Conservation (phyloP, 1,140 invertebrate genomes). For the Neomicropteryx cornuta region DNA sequence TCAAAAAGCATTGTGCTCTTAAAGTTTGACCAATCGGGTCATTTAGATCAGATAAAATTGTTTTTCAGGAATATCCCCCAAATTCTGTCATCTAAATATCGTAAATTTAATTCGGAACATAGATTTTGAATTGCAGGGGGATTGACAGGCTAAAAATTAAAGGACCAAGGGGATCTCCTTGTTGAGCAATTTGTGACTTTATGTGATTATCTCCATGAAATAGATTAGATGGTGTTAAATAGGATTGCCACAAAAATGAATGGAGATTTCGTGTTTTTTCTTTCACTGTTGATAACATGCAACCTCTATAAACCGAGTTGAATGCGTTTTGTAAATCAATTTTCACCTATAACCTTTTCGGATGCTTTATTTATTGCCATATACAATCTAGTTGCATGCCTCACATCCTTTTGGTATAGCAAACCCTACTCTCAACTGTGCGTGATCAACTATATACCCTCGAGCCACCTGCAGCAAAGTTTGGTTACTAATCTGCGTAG, state of each 20-base stretch:
- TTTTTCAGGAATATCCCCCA: too few relatives aligned
- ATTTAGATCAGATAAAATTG: too few relatives aligned
- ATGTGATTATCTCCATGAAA: neutral
- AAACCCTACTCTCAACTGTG: conserved; percentile 3
- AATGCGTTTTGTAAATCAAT: conserved; percentile 3
- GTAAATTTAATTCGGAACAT: conserved; percentile 5
- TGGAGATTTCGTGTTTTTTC: neutral
- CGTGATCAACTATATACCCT: neutral
- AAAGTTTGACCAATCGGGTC: too few relatives aligned
- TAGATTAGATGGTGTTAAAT: conserved; percentile 1
- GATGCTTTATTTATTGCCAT: neutral
- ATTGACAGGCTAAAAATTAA: conserved; percentile 6
- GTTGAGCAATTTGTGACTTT: conserved; percentile 7
- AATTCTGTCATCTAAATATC: conserved; percentile 8
- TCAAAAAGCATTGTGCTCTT: too few relatives aligned
- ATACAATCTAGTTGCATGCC: conserved; percentile 1
- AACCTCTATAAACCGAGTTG: conserved; percentile 3
- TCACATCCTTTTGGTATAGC: conserved; percentile 5
- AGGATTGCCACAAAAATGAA: conserved; percentile 6
- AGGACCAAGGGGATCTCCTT: conserved; percentile 6
- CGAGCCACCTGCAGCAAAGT: conserved; percentile 1
- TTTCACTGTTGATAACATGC: neutral
- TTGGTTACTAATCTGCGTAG: conserved; percentile 5
- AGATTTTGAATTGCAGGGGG: neutral
- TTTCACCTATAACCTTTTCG: conserved; percentile 1